Conservation (phyloP, 2,797 vertebrate genomes). For the Carduelis carduelis region DNA sequence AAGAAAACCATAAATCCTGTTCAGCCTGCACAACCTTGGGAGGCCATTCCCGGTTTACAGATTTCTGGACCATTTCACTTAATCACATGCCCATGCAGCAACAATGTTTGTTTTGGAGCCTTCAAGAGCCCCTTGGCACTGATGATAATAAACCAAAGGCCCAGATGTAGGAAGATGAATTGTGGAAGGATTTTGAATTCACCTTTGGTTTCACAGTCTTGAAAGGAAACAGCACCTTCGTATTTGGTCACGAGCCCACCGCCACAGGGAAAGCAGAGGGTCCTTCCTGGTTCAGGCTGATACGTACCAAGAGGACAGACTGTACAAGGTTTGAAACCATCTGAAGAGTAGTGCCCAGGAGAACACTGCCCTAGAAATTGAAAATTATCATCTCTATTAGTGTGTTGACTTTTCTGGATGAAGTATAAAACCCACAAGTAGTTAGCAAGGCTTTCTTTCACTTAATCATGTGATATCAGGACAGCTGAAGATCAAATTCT, state of each 20-base stretch:
- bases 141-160: neutral
- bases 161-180: neutral
- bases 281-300: slow-evolving; percentile 89
- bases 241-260: slow-evolving; percentile 91
- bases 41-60: neutral
- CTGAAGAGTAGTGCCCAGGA: slow-evolving; percentile 86
- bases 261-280: slow-evolving; percentile 90
- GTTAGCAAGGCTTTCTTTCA: neutral
- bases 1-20: neutral
- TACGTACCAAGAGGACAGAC: slow-evolving; percentile 84
- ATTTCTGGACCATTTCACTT: neutral
- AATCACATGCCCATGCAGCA: fast-evolving
- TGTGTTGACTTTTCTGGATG: neutral
- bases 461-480: neutral
- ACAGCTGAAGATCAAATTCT: neutral
- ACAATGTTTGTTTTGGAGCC: neutral
- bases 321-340: slow-evolving; percentile 91
- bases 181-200: neutral
- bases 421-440: neutral
- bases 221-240: slow-evolving; percentile 84
- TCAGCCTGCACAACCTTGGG: neutral
- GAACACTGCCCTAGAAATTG: slow-evolving; percentile 87
- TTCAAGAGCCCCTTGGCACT: neutral
- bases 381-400: slow-evolving; percentile 15
- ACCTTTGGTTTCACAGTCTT: slow-evolving; percentile 97